phyloP scores from a whole-genome alignment of 2,797 vertebrate genomes.

The Echiichthys vipera region DNA sequence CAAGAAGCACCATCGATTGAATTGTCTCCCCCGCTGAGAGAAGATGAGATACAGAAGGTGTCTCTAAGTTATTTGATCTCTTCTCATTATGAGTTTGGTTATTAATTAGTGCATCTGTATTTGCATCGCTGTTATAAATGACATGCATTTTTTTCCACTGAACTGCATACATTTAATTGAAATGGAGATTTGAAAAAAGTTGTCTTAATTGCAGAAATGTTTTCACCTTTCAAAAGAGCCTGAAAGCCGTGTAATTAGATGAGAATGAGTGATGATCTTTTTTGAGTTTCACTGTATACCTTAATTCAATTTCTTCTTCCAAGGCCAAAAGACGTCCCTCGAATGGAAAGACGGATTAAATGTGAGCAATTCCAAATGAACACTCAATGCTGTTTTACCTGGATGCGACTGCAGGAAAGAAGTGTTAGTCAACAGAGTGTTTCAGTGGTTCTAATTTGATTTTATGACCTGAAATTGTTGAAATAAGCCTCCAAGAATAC shows the following conservation, averaged over 20 bases:
- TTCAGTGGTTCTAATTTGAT: conserved; percentile 3
- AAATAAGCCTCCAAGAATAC: background rate
- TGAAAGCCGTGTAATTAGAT: conserved; percentile 70
- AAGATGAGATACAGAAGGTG: conserved; percentile 31
- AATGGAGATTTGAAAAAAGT: conserved; percentile 60
- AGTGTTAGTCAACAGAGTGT: background rate
- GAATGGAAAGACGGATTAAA: conserved; percentile 50
- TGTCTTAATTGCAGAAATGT: conserved; percentile 41
- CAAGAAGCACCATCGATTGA: conserved; percentile 16
- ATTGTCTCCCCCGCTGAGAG: background rate
- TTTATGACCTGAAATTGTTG: background rate
- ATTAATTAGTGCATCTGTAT: conserved; percentile 44
- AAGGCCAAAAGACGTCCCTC: conserved; percentile 41
- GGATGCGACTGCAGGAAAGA: background rate
- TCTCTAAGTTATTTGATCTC: conserved; percentile 33
- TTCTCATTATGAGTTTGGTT: conserved; percentile 49
- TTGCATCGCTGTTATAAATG: conserved; percentile 61
- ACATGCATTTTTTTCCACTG: conserved; percentile 47
- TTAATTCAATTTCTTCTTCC: conserved; percentile 71
- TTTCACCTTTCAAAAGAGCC: conserved; percentile 60
- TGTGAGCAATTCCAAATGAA: conserved; percentile 51
- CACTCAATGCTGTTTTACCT: conserved; percentile 15
- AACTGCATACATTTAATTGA: conserved; percentile 64
- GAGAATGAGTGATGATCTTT: conserved; percentile 63
- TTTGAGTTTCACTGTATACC: conserved; percentile 23